Percentiles rank a stretch among this genome's conserved stretches.
Conservation (phyloP, 2,888 invertebrate genomes). For the Mesorhabditis spiculigera region DNA sequence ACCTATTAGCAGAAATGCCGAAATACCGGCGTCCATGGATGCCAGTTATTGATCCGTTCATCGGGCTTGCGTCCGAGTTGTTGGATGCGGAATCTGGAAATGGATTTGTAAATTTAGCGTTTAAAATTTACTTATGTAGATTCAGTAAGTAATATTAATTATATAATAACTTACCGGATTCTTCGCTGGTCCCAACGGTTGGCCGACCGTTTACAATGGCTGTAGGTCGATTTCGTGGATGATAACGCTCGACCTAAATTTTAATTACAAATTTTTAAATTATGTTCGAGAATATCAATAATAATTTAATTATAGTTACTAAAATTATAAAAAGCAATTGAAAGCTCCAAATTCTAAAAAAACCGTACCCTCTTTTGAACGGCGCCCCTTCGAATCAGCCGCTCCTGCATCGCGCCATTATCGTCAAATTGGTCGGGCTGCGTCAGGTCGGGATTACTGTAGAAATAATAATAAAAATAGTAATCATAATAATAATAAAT, state of each 20-base stretch:
- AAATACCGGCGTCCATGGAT: neutral
- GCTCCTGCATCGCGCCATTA: conserved; percentile 12
- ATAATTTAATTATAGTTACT: neutral
- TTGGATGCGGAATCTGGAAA: neutral
- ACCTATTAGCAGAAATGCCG: neutral
- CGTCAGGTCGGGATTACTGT: conserved; percentile 37
- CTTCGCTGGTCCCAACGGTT: neutral
- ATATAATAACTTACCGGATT: neutral
- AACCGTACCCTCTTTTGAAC: conserved; percentile 36
- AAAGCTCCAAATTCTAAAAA: no score
- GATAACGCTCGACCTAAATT: neutral
- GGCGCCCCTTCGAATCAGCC: conserved; percentile 30
- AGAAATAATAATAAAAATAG: neutral
- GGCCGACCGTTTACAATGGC: neutral
- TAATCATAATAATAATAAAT: neutral
- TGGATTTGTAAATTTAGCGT: neutral
- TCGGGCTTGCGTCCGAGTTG: neutral
- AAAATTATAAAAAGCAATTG: no score
- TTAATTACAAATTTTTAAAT: neutral
- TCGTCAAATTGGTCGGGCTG: conserved; percentile 33
- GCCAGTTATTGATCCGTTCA: neutral
- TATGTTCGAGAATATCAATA: neutral
- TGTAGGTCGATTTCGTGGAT: conserved; percentile 1
- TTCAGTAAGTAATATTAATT: neutral
- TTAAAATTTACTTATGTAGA: neutral